phyloP scores from a whole-genome alignment of 53 echinoderm and acorn worm species.

The Arbacia lixula region DNA sequence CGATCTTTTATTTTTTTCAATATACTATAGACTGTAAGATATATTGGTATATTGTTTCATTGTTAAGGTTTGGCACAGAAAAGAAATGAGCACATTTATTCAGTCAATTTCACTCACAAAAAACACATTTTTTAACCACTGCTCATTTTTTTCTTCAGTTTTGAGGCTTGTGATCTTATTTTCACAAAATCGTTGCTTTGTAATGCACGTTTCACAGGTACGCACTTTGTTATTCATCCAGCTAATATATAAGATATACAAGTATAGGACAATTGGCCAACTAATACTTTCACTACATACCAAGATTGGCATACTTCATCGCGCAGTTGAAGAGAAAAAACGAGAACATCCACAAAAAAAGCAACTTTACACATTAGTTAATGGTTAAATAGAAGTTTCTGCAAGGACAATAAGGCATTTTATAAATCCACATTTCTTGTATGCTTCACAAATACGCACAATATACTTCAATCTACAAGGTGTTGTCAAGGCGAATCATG shows the following conservation, averaged over 20 bases:
- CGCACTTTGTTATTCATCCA: constrained; percentile 32
- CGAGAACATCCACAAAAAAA: constrained; percentile 37
- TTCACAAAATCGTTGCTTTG: not conserved
- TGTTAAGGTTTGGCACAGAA: constrained; percentile 43
- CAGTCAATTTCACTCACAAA: constrained; percentile 34
- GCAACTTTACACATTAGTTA: constrained; percentile 22
- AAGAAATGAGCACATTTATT: constrained; percentile 57
- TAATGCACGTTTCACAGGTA: constrained; percentile 31
- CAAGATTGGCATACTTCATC: constrained; percentile 35
- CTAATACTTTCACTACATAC: constrained; percentile 39
- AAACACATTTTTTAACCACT: constrained; percentile 33
- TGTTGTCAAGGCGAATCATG: constrained; percentile 36
- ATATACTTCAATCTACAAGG: constrained; percentile 31
- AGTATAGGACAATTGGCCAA: constrained; percentile 33
- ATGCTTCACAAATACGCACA: constrained; percentile 12
- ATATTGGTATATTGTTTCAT: constrained; percentile 51
- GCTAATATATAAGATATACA: constrained; percentile 57
- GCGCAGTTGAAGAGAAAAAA: constrained; percentile 25
- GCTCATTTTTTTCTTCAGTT: constrained; percentile 14
- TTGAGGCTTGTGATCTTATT: constrained; percentile 15
- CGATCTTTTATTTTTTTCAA: constrained; percentile 51
- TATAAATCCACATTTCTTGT: constrained; percentile 21
- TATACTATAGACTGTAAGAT: constrained; percentile 61
- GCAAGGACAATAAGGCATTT: constrained; percentile 50
- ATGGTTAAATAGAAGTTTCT: constrained; percentile 34